phyloP scores from a whole-genome alignment of 2,797 vertebrate genomes.

The Acanthurus leucopareius region DNA sequence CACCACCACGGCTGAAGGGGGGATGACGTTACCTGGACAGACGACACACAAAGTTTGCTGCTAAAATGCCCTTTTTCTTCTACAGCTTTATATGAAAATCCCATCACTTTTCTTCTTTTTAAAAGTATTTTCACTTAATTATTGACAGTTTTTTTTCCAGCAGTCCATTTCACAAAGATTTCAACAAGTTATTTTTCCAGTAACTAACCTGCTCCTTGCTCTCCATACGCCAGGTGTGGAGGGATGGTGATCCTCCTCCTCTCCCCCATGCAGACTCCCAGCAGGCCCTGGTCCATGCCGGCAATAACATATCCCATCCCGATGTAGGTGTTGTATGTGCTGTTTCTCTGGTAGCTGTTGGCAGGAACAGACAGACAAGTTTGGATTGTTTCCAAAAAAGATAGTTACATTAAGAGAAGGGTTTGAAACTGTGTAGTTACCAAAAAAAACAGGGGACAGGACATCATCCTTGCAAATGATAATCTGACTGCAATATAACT shows the following conservation, averaged over 20 bases:
- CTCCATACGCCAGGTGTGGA: conserved; percentile 94
- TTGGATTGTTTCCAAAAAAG: no score
- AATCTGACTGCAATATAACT: no score
- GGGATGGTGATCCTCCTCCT: conserved; percentile 89
- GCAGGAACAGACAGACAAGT: neutral
- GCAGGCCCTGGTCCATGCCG: conserved; percentile 95
- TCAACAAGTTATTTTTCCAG: neutral
- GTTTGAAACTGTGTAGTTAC: no score
- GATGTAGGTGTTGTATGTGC: conserved; percentile 97
- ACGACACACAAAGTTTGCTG: neutral
- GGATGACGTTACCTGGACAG: conserved; percentile 90
- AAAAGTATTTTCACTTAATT: neutral
- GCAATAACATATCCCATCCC: conserved; percentile 95
- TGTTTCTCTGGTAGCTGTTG: conserved; percentile 92
- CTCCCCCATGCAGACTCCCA: conserved; percentile 92
- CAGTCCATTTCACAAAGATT: neutral
- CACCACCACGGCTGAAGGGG: conserved; percentile 91
- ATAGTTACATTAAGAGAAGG: no score
- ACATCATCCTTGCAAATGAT: no score
- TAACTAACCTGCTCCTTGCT: conserved; percentile 91
- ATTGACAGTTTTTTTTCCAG: neutral
- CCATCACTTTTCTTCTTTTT: neutral
- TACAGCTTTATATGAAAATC: neutral
- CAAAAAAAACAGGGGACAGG: no score
- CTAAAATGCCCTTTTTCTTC: neutral